These are phyloP conservation scores for Drosophila peninsularis DNA, from an alignment of 2,888 invertebrate genomes.

Conservation along the genomic window DNA sequence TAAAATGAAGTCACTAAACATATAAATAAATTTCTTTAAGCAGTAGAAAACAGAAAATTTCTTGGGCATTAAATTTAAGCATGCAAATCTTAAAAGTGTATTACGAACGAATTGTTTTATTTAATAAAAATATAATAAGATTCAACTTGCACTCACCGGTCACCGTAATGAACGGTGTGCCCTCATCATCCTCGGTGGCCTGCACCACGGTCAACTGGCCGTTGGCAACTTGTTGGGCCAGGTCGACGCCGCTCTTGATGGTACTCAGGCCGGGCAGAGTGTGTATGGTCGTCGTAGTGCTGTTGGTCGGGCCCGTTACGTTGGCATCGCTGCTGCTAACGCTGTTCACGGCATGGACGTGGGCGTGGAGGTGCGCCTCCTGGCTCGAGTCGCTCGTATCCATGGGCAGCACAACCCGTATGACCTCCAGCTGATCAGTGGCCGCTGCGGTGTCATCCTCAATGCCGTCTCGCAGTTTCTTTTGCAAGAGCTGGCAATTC, in stretches of 20 bases:
- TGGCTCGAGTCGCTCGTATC: constrained; percentile 83
- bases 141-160: constrained; percentile 76
- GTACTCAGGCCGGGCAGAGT: constrained; percentile 75
- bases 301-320: constrained; percentile 41
- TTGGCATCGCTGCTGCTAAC: constrained; percentile 52
- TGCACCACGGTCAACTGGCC: constrained; percentile 83
- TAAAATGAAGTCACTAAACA: no score
- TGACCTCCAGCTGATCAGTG: constrained; percentile 76
- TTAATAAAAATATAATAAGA: background rate
- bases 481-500: constrained; percentile 76
- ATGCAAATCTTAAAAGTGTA: background rate
- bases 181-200: constrained; percentile 74
- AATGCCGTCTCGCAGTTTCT: constrained; percentile 77
- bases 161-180: constrained; percentile 83
- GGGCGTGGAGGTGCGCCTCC: constrained; percentile 69
- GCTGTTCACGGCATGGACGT: constrained; percentile 60
- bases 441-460: constrained; percentile 36
- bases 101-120: background rate
- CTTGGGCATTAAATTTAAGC: no score
- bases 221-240: constrained; percentile 82
- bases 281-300: constrained; percentile 59
- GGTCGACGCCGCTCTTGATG: constrained; percentile 76
- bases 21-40: no score
- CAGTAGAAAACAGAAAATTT: no score
- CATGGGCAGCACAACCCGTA: constrained; percentile 83